phyloP scores from a whole-genome alignment of 2,888 invertebrate species.

The Diarsia rubi region DNA sequence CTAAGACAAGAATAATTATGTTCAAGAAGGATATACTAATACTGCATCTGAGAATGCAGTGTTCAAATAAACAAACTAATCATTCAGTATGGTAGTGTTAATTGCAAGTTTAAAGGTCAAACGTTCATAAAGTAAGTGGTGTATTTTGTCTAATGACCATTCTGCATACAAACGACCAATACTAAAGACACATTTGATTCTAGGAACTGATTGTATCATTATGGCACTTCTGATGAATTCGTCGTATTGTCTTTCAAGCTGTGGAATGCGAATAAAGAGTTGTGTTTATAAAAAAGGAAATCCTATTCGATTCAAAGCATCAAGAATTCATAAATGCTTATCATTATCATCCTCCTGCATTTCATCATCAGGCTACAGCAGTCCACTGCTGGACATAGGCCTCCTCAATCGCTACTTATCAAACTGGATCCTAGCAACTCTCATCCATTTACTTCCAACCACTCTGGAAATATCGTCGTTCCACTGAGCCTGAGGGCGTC shows the following conservation, averaged over 20 bases:
- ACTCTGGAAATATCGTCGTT: too few species aligned
- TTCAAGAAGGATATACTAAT: neutral
- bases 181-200: neutral
- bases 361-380: too few species aligned
- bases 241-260: neutral
- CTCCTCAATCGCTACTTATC: too few species aligned
- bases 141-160: neutral
- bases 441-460: too few species aligned
- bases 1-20: neutral
- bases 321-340: neutral
- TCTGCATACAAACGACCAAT: neutral
- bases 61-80: constrained; percentile 10
- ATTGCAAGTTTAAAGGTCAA: constrained; percentile 32
- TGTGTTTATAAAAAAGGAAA: neutral
- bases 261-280: neutral
- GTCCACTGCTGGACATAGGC: too few species aligned
- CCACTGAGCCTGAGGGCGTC: too few species aligned
- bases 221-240: neutral
- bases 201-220: constrained; percentile 4
- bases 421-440: too few species aligned
- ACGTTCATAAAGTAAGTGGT: constrained; percentile 1
- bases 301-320: neutral
- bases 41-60: neutral
- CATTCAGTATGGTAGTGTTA: neutral
- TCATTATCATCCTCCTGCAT: too few species aligned